phyloP scores from a whole-genome alignment of 2,113 vertebrate genomes.

The pig (Sus scrofa) region T2T-Sscrofa CM000822.6:55341501-55342000 shows the following conservation, averaged over 20 bases:
- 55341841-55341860: neutral
- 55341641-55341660: neutral
- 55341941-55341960: neutral
- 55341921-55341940: neutral
- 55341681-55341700: neutral
- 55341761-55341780: neutral
- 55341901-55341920: neutral
- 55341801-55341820: neutral
- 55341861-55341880: neutral
- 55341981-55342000: neutral
- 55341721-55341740: neutral
- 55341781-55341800: neutral
- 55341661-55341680: neutral
- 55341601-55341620: neutral
- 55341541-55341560: neutral
- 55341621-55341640: neutral
- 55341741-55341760: neutral
- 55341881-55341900: neutral
- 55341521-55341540: neutral
- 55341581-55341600: neutral
- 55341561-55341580: neutral
- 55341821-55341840: neutral
- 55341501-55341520: conserved; percentile 10
- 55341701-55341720: neutral
- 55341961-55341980: neutral